These are phyloP conservation scores for Platyscapa corneri DNA, from an alignment of 1,140 invertebrate species.

Conservation along the genomic window DNA sequence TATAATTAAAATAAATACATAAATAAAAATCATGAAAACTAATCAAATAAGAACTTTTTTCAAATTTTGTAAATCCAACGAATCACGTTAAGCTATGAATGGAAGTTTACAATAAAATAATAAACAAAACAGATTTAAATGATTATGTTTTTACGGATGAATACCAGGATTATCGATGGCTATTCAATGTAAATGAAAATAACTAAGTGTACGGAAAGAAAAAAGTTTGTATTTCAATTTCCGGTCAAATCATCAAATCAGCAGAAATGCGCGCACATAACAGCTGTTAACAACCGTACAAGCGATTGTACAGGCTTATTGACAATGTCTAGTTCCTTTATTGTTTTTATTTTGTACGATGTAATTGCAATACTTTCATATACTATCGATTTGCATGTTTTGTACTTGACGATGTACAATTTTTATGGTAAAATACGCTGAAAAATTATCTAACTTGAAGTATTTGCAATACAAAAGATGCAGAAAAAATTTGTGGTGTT, in stretches of 20 bases:
- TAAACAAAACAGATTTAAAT: neutral
- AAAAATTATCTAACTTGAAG: no score
- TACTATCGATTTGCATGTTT: neutral
- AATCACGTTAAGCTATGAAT: neutral
- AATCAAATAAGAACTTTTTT: neutral
- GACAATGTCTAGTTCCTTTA: slow-evolving; percentile 1
- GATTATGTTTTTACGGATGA: slow-evolving; percentile 38
- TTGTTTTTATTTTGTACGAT: neutral
- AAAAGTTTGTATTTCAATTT: slow-evolving; percentile 37
- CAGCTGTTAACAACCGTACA: neutral
- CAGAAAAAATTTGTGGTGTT: no score
- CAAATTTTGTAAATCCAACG: no score
- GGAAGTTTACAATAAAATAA: neutral
- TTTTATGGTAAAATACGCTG: no score
- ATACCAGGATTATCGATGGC: neutral
- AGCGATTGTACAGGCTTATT: neutral
- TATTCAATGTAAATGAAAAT: neutral
- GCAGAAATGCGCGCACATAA: neutral
- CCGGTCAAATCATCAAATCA: slow-evolving; percentile 32
- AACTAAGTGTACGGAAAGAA: neutral
- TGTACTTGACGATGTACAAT: no score
- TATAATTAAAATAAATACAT: no score
- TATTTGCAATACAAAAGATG: no score
- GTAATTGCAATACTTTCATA: neutral
- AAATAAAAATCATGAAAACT: neutral